A percentile compares a stretch with the other conserved stretches of the same genome.
Conservation (phyloP, 2,888 invertebrate genomes). For the Lochmaea crataegi region DNA sequence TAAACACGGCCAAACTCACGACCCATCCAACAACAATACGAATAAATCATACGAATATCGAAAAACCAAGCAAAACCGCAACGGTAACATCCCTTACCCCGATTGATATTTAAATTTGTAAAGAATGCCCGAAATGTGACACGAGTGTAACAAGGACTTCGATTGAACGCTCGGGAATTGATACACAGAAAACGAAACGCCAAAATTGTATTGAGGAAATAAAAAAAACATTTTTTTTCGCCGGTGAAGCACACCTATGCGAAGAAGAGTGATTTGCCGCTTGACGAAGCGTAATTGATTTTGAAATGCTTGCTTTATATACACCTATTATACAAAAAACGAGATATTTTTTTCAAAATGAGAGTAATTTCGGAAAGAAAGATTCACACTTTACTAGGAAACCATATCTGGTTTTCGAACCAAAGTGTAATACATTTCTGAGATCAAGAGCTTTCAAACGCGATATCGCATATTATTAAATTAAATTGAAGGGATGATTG, state of each 20-base stretch:
- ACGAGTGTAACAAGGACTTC: constrained; percentile 22
- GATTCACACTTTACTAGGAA: no score
- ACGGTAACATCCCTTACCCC: constrained; percentile 30
- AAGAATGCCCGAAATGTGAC: constrained; percentile 24
- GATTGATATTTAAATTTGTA: constrained; percentile 39
- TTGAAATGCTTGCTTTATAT: not conserved
- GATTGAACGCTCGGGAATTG: constrained; percentile 16
- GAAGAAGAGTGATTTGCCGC: not conserved
- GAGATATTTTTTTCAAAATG: no score
- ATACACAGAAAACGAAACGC: constrained; percentile 20
- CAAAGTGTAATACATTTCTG: no score
- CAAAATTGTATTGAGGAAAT: constrained; percentile 12
- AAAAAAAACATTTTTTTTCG: constrained; percentile 18
- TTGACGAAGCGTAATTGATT: not conserved
- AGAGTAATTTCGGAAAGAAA: no score
- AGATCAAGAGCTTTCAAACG: no score
- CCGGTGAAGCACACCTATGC: not conserved
- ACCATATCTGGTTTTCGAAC: no score
- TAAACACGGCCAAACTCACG: not conserved
- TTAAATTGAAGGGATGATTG: no score
- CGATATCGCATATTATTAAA: no score
- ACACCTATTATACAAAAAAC: not conserved
- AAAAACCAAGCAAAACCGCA: constrained; percentile 13
- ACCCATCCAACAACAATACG: constrained; percentile 3
- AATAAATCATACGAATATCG: not conserved